phyloP scores from a whole-genome alignment of 2,113 vertebrate species.

The Notothenia rossii region DNA sequence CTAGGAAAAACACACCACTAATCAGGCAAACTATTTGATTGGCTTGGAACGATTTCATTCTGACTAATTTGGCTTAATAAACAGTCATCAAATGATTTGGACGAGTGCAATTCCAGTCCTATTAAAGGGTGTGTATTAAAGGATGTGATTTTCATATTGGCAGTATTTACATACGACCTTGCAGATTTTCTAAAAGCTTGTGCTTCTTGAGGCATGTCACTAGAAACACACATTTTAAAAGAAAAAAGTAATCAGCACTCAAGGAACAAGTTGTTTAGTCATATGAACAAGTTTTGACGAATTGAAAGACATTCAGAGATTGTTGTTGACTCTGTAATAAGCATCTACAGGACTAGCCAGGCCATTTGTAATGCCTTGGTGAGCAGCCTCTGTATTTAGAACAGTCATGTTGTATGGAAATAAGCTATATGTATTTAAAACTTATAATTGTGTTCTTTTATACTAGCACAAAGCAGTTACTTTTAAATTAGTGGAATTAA shows the following conservation, averaged over 20 bases:
- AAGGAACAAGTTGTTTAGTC: conserved; percentile 56
- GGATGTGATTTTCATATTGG: conserved; percentile 25
- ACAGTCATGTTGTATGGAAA: conserved; percentile 87
- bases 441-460: conserved; percentile 89
- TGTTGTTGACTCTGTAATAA: conserved; percentile 76
- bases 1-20: conserved; percentile 58
- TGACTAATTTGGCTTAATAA: conserved; percentile 65
- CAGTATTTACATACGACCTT: conserved; percentile 47
- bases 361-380: conserved; percentile 78
- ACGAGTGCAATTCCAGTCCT: conserved; percentile 43
- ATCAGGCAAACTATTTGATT: conserved; percentile 74
- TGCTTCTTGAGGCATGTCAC: conserved; percentile 32
- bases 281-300: conserved; percentile 52
- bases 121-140: conserved; percentile 35
- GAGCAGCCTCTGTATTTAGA: conserved; percentile 84
- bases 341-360: conserved; percentile 63
- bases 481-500: conserved; percentile 89
- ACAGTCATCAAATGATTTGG: conserved; percentile 64
- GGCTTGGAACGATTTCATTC: conserved; percentile 63
- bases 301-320: conserved; percentile 61
- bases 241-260: conserved; percentile 56
- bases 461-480: conserved; percentile 83
- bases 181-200: conserved; percentile 27
- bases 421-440: conserved; percentile 88
- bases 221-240: conserved; percentile 20